These are phyloP conservation scores for Cacoxenus indagator DNA, from an alignment of 2,888 invertebrate genomes.

Conservation along the genomic window DNA sequence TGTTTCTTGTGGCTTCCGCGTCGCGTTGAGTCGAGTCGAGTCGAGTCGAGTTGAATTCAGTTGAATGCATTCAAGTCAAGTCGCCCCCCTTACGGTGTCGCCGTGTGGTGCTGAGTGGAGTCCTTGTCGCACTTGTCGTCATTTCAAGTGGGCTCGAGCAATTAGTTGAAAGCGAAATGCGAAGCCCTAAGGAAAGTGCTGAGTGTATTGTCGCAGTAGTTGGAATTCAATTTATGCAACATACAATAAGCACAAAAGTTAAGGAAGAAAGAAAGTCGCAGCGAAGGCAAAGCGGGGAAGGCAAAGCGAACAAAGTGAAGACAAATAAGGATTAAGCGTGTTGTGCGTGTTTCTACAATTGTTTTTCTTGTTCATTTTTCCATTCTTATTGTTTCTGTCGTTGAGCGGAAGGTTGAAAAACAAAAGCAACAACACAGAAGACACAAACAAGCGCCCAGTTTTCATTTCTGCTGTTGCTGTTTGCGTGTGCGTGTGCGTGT, in stretches of 20 bases:
- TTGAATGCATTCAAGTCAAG: too few relatives aligned
- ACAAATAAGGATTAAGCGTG: too few relatives aligned
- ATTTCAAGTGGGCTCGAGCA: not conserved
- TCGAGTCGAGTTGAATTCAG: too few relatives aligned
- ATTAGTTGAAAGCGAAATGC: not conserved
- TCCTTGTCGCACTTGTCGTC: not conserved
- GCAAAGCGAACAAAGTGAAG: too few relatives aligned
- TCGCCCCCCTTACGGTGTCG: too few relatives aligned
- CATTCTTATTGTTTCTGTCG: too few relatives aligned
- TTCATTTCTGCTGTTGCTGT: not conserved
- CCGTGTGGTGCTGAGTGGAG: not conserved
- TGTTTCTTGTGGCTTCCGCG: slow-evolving; percentile 37
- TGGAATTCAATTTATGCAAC: not conserved
- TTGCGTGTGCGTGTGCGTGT: not conserved
- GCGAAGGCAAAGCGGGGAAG: too few relatives aligned
- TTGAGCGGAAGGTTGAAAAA: too few relatives aligned
- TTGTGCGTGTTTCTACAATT: too few relatives aligned
- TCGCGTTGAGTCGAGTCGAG: not conserved
- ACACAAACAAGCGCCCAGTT: not conserved
- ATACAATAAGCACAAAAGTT: not conserved
- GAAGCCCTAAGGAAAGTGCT: not conserved
- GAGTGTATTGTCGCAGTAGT: not conserved
- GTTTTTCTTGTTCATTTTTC: too few relatives aligned
- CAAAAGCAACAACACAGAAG: not conserved
- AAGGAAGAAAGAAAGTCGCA: not conserved